These are phyloP conservation scores for Tetrapedia diversipes DNA, from an alignment of 2,888 invertebrate species.

Conservation along the genomic window DNA sequence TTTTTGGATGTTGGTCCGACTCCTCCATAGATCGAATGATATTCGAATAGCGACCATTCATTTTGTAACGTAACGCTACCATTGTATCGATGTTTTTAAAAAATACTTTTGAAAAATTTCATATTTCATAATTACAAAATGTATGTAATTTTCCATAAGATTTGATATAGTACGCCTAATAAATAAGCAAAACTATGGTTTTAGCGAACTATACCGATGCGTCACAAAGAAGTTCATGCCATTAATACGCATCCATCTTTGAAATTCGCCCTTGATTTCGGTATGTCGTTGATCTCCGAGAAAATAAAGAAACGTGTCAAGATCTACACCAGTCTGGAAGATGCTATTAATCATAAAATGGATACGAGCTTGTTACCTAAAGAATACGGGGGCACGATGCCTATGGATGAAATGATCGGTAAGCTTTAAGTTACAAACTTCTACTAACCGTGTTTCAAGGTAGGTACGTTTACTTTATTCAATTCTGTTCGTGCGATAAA, in stretches of 20 bases:
- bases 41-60: not conserved
- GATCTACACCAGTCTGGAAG: constrained; percentile 86
- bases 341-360: constrained; percentile 84
- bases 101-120: not conserved
- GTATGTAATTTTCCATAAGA: no score
- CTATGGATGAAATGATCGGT: constrained; percentile 93
- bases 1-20: constrained; percentile 12
- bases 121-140: no score
- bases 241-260: constrained; percentile 90
- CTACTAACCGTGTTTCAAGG: no score
- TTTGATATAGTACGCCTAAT: not conserved
- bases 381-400: constrained; percentile 93
- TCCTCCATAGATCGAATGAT: not conserved
- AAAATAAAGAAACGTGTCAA: constrained; percentile 89
- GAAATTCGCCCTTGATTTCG: constrained; percentile 90
- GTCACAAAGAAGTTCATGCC: constrained; percentile 91
- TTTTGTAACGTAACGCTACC: not conserved
- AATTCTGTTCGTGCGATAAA: not conserved
- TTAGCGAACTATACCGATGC: constrained; percentile 90
- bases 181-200: constrained; percentile 59
- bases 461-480: no score
- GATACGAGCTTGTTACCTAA: constrained; percentile 88
- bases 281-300: constrained; percentile 90
- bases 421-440: constrained; percentile 65
- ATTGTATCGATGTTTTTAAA: no score